A percentile compares a stretch with the other conserved stretches of the same genome.
phyloP scores from a whole-genome alignment of 2,797 vertebrate species.

The Streptopelia turtur region DNA sequence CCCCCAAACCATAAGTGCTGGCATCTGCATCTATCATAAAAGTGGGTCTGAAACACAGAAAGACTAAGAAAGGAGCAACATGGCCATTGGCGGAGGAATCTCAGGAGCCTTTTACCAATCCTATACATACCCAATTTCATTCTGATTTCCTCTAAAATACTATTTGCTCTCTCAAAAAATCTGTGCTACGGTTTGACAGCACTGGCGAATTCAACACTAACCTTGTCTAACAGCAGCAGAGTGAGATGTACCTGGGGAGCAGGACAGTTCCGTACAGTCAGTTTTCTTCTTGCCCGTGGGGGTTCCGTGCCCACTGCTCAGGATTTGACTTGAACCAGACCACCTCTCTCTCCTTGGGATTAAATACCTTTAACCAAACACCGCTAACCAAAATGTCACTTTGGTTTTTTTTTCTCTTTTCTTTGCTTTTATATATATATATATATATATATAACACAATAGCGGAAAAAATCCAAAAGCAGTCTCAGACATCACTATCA shows the following conservation, averaged over 20 bases:
- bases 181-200: not conserved
- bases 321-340: not conserved
- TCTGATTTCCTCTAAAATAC: not conserved
- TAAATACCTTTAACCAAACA: not conserved
- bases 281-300: not conserved
- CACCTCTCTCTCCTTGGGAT: rapidly evolving
- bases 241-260: not conserved
- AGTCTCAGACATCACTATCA: not conserved
- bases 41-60: slow-evolving; percentile 48
- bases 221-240: not conserved
- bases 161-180: not conserved
- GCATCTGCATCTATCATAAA: slow-evolving; percentile 66
- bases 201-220: not conserved
- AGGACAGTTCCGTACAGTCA: not conserved
- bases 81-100: not conserved
- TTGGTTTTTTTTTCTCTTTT: not conserved
- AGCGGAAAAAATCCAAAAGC: not conserved
- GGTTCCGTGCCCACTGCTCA: not conserved
- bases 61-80: not conserved
- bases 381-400: not conserved
- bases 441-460: not conserved
- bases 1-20: slow-evolving; percentile 71
- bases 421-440: not conserved
- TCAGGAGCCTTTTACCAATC: not conserved
- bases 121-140: not conserved